These are phyloP conservation scores for Aplocera efformata DNA, from an alignment of 2,888 invertebrate species.

Conservation along the genomic window DNA sequence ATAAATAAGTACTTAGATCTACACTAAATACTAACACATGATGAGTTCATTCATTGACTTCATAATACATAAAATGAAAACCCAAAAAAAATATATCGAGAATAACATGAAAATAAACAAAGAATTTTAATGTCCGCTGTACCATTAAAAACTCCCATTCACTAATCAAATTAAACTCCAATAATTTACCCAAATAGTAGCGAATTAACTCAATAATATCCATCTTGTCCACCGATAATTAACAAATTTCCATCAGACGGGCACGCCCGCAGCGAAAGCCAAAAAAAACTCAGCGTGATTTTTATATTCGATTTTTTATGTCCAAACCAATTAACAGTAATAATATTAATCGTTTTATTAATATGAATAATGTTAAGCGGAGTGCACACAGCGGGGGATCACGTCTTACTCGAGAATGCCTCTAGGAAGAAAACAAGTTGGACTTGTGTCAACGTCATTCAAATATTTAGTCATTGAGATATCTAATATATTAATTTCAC, in stretches of 20 bases:
- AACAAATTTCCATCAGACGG: conserved; percentile 19
- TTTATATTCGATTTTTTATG: conserved; percentile 23
- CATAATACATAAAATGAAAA: too few species aligned
- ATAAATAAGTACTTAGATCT: too few species aligned
- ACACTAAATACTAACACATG: too few species aligned
- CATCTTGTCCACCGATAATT: conserved; percentile 17
- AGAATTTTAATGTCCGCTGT: too few species aligned
- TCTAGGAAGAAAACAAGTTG: too few species aligned
- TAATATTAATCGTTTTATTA: conserved; percentile 25
- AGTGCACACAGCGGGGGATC: conserved; percentile 23
- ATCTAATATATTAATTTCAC: too few species aligned
- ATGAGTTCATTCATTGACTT: too few species aligned
- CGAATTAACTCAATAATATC: conserved; percentile 19
- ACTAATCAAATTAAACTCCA: conserved; percentile 11
- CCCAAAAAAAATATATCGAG: too few species aligned
- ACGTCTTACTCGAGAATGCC: background rate
- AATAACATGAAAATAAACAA: too few species aligned
- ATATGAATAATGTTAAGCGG: conserved; percentile 19
- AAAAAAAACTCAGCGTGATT: conserved; percentile 23
- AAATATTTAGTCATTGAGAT: too few species aligned
- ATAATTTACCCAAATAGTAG: conserved; percentile 12
- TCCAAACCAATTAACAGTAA: conserved; percentile 22
- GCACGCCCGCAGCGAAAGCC: conserved; percentile 26
- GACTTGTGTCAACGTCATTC: too few species aligned
- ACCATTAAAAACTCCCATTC: background rate